A percentile compares a stretch with the other conserved stretches of the same genome.
phyloP scores from a whole-genome alignment of 1,140 invertebrate genomes.

The Subanguina moxae region DNA sequence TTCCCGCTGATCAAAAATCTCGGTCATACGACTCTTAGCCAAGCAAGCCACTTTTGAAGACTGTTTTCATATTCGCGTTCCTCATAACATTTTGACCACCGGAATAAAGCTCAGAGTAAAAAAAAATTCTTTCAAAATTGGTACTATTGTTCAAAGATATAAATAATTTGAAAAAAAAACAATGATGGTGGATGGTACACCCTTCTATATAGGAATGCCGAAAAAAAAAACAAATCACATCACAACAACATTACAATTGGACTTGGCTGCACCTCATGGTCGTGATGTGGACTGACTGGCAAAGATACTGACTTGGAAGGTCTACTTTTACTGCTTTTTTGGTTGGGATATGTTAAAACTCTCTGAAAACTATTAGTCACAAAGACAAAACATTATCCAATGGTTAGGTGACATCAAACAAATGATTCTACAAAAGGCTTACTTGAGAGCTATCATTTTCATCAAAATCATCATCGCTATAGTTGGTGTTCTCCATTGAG shows the following conservation, averaged over 20 bases:
- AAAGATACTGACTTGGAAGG: not conserved
- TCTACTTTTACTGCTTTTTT: not conserved
- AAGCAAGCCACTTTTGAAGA: too few relatives aligned
- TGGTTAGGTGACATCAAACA: not conserved
- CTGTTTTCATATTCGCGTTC: too few relatives aligned
- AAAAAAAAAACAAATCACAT: too few relatives aligned
- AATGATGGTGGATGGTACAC: too few relatives aligned
- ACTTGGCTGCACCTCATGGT: not conserved
- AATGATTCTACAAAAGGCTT: not conserved
- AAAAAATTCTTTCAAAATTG: too few relatives aligned
- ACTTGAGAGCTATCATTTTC: constrained; percentile 2
- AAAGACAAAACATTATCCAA: not conserved
- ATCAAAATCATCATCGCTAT: constrained; percentile 7
- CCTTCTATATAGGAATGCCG: too few relatives aligned
- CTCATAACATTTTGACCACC: too few relatives aligned
- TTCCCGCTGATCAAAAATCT: too few relatives aligned
- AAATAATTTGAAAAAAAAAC: too few relatives aligned
- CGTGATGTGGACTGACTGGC: not conserved
- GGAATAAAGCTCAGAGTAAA: too few relatives aligned
- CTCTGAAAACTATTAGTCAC: not conserved
- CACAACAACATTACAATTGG: not conserved
- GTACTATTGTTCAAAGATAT: too few relatives aligned
- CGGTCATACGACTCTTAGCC: too few relatives aligned
- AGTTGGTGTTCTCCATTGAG: constrained; percentile 1
- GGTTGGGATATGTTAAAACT: not conserved